Percentiles rank a stretch among this genome's conserved stretches.
These are phyloP conservation scores for Tenthredo notha DNA, from an alignment of 2,888 invertebrate species.

Conservation along the genomic window DNA sequence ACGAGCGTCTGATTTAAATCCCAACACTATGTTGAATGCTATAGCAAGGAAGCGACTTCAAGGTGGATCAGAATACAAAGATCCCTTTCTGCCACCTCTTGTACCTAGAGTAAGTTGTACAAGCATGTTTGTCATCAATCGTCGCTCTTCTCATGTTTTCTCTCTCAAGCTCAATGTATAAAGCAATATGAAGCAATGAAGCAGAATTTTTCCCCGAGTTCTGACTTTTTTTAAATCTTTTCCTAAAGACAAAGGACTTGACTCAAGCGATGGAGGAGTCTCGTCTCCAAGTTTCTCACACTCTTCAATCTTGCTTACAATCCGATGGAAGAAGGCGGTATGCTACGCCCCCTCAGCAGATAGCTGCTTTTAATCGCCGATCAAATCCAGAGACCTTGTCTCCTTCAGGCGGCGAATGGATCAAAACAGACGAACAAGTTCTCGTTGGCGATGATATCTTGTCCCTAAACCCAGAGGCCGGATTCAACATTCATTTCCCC, in stretches of 20 bases:
- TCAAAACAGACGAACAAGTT: constrained; percentile 83
- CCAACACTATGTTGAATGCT: constrained; percentile 91
- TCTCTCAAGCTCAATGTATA: not conserved
- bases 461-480: constrained; percentile 84
- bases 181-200: not conserved
- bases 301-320: constrained; percentile 91
- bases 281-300: constrained; percentile 90
- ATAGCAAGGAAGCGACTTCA: constrained; percentile 84
- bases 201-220: not conserved
- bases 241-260: constrained; percentile 82
- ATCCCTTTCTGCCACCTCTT: constrained; percentile 84
- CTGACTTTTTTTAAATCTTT: not conserved
- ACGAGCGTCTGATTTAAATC: constrained; percentile 93
- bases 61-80: constrained; percentile 81
- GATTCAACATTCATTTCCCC: constrained; percentile 95
- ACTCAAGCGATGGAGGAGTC: constrained; percentile 92
- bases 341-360: constrained; percentile 94
- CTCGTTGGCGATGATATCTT: constrained; percentile 90
- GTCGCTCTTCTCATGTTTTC: constrained; percentile 2
- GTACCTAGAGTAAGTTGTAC: constrained; percentile 80
- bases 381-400: constrained; percentile 85
- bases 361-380: constrained; percentile 91
- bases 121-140: not conserved
- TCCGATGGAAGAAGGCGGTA: constrained; percentile 90
- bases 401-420: constrained; percentile 82